phyloP scores from a whole-genome alignment of 1,140 invertebrate species.

The Drosophila albomicans region DNA sequence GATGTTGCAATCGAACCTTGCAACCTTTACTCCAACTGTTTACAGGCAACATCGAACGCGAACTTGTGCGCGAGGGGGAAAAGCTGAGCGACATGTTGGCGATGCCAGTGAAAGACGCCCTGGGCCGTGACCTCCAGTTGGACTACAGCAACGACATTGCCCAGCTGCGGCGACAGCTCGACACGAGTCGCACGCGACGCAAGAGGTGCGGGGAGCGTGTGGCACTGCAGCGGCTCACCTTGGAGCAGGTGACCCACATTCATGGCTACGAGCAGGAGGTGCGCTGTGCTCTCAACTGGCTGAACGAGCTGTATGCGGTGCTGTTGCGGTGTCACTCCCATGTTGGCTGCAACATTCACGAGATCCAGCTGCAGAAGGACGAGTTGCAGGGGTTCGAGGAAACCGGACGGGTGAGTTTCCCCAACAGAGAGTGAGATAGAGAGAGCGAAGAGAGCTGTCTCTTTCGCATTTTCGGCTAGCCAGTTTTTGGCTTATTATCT shows the following conservation, averaged over 20 bases:
- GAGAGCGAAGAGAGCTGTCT: background rate
- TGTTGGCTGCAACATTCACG: slow-evolving; percentile 89
- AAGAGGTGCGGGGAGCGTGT: slow-evolving; percentile 89
- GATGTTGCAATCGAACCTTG: slow-evolving; percentile 29
- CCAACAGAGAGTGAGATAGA: slow-evolving; percentile 10
- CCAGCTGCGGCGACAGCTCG: slow-evolving; percentile 89
- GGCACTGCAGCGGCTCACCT: slow-evolving; percentile 90
- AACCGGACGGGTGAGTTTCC: slow-evolving; percentile 88
- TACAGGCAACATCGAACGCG: slow-evolving; percentile 88
- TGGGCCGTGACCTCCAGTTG: slow-evolving; percentile 90
- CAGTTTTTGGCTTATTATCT: slow-evolving; percentile 17
- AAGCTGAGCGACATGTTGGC: slow-evolving; percentile 92
- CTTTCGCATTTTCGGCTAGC: slow-evolving; percentile 10
- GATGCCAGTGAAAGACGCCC: slow-evolving; percentile 92
- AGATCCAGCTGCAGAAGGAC: slow-evolving; percentile 91
- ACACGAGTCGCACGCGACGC: slow-evolving; percentile 87
- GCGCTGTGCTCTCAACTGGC: slow-evolving; percentile 90
- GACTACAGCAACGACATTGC: slow-evolving; percentile 90
- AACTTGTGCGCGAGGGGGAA: slow-evolving; percentile 91
- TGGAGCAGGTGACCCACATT: slow-evolving; percentile 91
- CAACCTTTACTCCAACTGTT: slow-evolving; percentile 8
- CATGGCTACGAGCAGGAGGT: slow-evolving; percentile 91
- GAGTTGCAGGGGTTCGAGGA: slow-evolving; percentile 92
- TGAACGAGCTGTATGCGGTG: slow-evolving; percentile 90
- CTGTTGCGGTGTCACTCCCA: slow-evolving; percentile 89